Percentiles rank a stretch among this genome's conserved stretches.
phyloP scores from a whole-genome alignment of 2,797 vertebrate species.

The Sarcophilus harrisii region DNA sequence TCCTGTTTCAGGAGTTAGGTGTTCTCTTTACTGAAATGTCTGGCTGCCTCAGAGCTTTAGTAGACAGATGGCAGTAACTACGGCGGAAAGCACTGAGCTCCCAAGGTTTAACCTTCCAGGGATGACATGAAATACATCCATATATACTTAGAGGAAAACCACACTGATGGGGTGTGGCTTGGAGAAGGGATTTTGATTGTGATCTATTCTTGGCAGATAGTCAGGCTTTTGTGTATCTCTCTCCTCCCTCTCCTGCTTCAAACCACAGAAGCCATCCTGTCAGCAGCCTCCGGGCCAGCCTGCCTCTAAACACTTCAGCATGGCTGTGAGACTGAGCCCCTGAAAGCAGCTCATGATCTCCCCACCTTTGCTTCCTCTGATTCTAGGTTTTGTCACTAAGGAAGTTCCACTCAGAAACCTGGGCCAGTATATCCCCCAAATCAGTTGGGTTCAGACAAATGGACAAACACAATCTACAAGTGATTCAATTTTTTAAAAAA shows the following conservation, averaged over 20 bases:
- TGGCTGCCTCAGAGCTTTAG: neutral
- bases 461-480: neutral
- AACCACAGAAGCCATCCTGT: neutral
- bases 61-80: neutral
- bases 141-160: neutral
- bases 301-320: neutral
- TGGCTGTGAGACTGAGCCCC: neutral
- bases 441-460: constrained; percentile 45
- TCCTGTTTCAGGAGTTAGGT: neutral
- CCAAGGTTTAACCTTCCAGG: neutral
- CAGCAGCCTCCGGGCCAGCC: neutral
- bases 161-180: neutral
- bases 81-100: neutral
- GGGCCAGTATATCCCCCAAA: neutral
- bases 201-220: neutral
- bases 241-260: neutral
- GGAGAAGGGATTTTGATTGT: neutral
- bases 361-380: neutral
- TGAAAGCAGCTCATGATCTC: neutral
- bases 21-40: neutral
- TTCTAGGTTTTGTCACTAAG: neutral
- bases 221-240: neutral
- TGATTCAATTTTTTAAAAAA: neutral
- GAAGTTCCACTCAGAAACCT: neutral
- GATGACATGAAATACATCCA: neutral